Evolutionary conservation across 1,140 invertebrate genomes (phyloP).

Genomic region (Oncopeltus fasciatus): DNA sequence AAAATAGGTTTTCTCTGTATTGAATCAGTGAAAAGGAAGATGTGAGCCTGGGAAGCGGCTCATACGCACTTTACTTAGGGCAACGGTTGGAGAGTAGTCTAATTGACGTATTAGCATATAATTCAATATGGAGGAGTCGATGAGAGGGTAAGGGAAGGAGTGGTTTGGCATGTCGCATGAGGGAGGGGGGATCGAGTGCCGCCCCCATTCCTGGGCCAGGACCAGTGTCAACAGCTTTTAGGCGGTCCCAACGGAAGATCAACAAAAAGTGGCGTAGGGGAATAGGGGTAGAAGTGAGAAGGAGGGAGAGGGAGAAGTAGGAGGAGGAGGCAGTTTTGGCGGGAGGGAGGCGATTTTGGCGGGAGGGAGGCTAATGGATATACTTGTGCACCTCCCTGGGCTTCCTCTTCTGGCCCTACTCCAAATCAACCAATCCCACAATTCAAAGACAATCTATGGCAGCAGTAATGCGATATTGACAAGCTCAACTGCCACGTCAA

Average conservation of each 20-base stretch:
- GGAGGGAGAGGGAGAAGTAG: background rate
- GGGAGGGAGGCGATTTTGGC: background rate
- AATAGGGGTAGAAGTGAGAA: background rate
- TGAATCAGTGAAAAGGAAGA: no score
- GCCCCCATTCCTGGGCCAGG: background rate
- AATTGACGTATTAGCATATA: slow-evolving; percentile 2
- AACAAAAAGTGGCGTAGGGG: slow-evolving; percentile 5
- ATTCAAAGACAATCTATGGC: background rate
- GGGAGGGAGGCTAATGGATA: background rate
- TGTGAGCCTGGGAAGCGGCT: no score
- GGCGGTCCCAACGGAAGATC: background rate
- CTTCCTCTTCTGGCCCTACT: background rate
- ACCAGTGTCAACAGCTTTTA: slow-evolving; percentile 8
- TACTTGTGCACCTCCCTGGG: slow-evolving; percentile 1
- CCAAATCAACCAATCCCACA: background rate
- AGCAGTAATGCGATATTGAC: background rate
- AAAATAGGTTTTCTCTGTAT: no score
- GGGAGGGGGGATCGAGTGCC: background rate
- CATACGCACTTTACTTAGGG: no score
- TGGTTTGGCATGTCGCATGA: slow-evolving; percentile 1
- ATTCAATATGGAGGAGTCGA: background rate
- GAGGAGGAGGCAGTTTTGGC: background rate
- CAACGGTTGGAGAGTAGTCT: no score
- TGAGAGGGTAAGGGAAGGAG: background rate
- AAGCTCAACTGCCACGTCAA: no score